phyloP scores from a whole-genome alignment of 2,113 vertebrate genomes.

The Salminus brasiliensis region DNA sequence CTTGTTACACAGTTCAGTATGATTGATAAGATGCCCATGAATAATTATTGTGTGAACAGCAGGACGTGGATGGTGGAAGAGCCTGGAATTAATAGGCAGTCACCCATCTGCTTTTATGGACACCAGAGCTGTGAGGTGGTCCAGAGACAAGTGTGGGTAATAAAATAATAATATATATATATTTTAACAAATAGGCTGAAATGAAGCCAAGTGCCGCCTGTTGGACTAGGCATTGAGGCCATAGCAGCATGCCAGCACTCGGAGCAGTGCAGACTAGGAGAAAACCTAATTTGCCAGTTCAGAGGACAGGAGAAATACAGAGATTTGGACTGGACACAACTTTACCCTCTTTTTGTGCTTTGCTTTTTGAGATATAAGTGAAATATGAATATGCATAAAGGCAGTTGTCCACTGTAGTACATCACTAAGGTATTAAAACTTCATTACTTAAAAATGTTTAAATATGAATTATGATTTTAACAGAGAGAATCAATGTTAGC shows the following conservation, averaged over 20 bases:
- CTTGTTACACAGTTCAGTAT: neutral
- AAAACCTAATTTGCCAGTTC: neutral
- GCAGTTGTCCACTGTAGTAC: no score
- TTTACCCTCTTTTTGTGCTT: neutral
- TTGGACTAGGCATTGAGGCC: neutral
- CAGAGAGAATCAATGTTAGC: no score
- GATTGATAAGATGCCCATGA: conserved; percentile 12
- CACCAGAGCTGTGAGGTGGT: neutral
- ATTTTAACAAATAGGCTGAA: neutral
- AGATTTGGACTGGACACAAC: neutral
- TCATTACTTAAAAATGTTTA: no score
- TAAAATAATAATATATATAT: no score
- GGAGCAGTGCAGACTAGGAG: neutral
- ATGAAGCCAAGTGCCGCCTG: neutral
- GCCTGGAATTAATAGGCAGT: conserved; percentile 1
- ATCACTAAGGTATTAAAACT: no score
- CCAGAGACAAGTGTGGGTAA: neutral
- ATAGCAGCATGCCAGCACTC: neutral
- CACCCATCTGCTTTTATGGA: conserved; percentile 23
- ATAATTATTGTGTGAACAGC: conserved; percentile 11
- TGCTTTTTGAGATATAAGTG: no score
- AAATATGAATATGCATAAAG: no score
- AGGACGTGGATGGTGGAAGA: neutral
- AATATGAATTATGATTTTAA: no score
- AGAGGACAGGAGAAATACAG: neutral